Percentiles rank a stretch among this genome's conserved stretches.
Evolutionary conservation across 2,888 invertebrate genomes (phyloP).

Genomic region (Mimachlamys varia): DNA sequence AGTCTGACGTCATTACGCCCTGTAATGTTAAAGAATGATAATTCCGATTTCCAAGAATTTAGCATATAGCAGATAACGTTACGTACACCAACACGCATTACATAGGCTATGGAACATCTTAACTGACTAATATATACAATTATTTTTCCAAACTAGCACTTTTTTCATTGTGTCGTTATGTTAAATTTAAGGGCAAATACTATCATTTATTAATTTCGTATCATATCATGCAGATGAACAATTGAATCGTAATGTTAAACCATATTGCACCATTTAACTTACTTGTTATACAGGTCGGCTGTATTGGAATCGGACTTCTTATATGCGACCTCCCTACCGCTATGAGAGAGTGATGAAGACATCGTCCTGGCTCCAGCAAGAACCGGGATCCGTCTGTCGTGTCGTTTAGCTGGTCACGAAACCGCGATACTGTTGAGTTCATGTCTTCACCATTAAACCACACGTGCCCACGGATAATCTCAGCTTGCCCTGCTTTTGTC

Average conservation of each 20-base stretch:
- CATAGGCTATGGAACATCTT: too few species aligned
- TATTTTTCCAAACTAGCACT: too few species aligned
- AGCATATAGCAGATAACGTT: too few species aligned
- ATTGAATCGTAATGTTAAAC: too few species aligned
- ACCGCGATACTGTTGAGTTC: slow-evolving; percentile 57
- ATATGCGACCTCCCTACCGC: slow-evolving; percentile 63
- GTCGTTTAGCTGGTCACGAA: slow-evolving; percentile 41
- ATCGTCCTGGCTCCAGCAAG: slow-evolving; percentile 64
- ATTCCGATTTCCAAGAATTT: too few species aligned
- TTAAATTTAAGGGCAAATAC: too few species aligned
- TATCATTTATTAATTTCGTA: too few species aligned
- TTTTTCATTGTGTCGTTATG: too few species aligned
- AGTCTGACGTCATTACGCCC: not conserved
- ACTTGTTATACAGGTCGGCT: slow-evolving; percentile 62
- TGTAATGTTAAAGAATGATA: not conserved
- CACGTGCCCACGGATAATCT: slow-evolving; percentile 60
- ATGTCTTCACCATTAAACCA: slow-evolving; percentile 52
- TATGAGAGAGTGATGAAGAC: slow-evolving; percentile 58
- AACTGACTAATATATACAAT: too few species aligned
- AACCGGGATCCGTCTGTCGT: slow-evolving; percentile 51
- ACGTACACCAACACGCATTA: too few species aligned
- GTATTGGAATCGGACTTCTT: slow-evolving; percentile 52
- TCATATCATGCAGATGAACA: too few species aligned
- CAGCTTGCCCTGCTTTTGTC: slow-evolving; percentile 51
- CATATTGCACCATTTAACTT: too few species aligned